phyloP scores from a whole-genome alignment of 2,797 vertebrate species.

The Kryptopterus vitreolus region DNA sequence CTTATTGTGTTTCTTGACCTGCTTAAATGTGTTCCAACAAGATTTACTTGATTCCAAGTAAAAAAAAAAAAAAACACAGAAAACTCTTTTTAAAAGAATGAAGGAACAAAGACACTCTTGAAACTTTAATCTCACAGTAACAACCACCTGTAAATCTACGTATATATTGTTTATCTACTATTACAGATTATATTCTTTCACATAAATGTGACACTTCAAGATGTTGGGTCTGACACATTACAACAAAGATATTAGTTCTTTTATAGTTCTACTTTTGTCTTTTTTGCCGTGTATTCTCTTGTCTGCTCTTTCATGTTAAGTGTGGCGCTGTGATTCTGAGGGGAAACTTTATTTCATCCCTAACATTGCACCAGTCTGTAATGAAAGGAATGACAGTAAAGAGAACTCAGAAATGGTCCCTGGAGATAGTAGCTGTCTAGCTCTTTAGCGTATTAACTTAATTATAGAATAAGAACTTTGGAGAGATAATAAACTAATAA shows the following conservation, averaged over 20 bases:
- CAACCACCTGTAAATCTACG: not conserved
- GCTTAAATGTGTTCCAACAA: not conserved
- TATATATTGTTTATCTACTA: not conserved
- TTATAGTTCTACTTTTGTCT: not conserved
- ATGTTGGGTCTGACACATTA: too few relatives aligned
- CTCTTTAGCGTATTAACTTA: not conserved
- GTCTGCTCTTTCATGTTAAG: not conserved
- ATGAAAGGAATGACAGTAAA: not conserved
- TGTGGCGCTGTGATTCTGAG: not conserved
- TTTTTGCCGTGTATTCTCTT: not conserved
- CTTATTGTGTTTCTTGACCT: not conserved
- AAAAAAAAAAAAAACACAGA: not conserved
- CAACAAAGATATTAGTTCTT: not conserved
- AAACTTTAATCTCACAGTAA: not conserved
- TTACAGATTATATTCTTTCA: not conserved
- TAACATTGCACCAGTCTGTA: not conserved
- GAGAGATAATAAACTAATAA: too few relatives aligned
- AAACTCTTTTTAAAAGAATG: not conserved
- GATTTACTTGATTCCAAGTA: not conserved
- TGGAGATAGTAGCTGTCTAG: not conserved
- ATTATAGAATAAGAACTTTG: not conserved
- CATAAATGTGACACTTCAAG: slow-evolving; percentile 10
- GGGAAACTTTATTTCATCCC: not conserved
- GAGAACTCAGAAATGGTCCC: not conserved
- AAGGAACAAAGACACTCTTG: not conserved